These are phyloP conservation scores for Malachius bipustulatus DNA, from an alignment of 2,888 invertebrate genomes.

Conservation along the genomic window DNA sequence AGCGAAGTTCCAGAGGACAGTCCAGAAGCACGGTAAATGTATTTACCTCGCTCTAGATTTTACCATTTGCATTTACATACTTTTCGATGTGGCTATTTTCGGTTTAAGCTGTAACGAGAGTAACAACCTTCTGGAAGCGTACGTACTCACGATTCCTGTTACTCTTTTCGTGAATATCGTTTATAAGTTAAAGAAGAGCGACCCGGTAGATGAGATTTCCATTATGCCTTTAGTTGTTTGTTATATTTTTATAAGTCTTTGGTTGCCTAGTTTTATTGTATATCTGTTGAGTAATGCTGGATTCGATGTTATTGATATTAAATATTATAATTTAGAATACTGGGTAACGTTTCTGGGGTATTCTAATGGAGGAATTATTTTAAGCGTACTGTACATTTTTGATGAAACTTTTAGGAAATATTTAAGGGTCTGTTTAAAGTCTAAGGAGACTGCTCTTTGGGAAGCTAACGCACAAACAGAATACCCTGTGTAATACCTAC, in stretches of 20 bases:
- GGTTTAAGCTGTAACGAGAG: background rate
- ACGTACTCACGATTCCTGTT: background rate
- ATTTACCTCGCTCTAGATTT: slow-evolving; percentile 1
- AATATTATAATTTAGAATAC: background rate
- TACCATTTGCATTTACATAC: background rate
- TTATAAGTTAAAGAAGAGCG: slow-evolving; percentile 3
- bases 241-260: background rate
- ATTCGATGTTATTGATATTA: background rate
- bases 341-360: slow-evolving; percentile 2
- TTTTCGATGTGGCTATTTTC: background rate
- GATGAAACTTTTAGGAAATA: slow-evolving; percentile 1
- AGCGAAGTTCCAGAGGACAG: background rate
- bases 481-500: background rate
- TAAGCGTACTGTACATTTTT: background rate
- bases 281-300: no score
- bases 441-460: background rate
- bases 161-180: background rate
- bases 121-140: background rate
- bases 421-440: background rate
- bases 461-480: background rate
- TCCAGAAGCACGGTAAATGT: background rate
- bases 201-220: background rate
- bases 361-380: background rate
- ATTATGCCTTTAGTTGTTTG: background rate
- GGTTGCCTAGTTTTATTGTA: background rate